These are phyloP conservation scores for Calliopsis andreniformis DNA, from an alignment of 1,140 invertebrate genomes.

Conservation along the genomic window DNA sequence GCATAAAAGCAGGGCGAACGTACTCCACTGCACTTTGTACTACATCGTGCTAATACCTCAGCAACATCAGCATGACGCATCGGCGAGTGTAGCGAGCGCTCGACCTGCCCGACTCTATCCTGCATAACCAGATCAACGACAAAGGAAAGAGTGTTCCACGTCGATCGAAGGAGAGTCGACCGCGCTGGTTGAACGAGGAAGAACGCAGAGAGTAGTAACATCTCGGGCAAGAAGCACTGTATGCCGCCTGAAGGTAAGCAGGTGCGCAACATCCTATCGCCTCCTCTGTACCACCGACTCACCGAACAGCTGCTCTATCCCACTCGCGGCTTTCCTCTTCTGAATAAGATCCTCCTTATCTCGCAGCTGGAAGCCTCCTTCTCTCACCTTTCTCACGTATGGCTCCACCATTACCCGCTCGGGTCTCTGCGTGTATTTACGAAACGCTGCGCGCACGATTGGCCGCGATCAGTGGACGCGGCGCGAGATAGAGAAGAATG, in stretches of 20 bases:
- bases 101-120: slow-evolving; percentile 31
- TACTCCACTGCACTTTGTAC: slow-evolving; percentile 5
- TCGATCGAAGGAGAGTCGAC: slow-evolving; percentile 9
- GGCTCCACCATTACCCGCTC: neutral
- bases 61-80: slow-evolving; percentile 24
- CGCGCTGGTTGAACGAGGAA: neutral
- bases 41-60: slow-evolving; percentile 3
- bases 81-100: neutral
- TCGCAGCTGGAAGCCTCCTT: neutral
- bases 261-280: slow-evolving; percentile 69
- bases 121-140: slow-evolving; percentile 68
- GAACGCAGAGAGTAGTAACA: slow-evolving; percentile 40
- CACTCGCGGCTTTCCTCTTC: neutral
- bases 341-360: neutral
- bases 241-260: slow-evolving; percentile 69
- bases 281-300: slow-evolving; percentile 35
- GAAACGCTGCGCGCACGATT: slow-evolving; percentile 34
- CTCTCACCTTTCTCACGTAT: slow-evolving; percentile 1
- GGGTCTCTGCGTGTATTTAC: slow-evolving; percentile 11
- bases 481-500: slow-evolving; percentile 62
- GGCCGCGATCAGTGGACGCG: slow-evolving; percentile 48
- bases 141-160: slow-evolving; percentile 32
- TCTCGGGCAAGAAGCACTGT: slow-evolving; percentile 56
- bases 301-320: neutral
- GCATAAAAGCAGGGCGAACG: slow-evolving; percentile 24